phyloP scores from a whole-genome alignment of 2,888 invertebrate species.

The Mycalesis mineus region DNA sequence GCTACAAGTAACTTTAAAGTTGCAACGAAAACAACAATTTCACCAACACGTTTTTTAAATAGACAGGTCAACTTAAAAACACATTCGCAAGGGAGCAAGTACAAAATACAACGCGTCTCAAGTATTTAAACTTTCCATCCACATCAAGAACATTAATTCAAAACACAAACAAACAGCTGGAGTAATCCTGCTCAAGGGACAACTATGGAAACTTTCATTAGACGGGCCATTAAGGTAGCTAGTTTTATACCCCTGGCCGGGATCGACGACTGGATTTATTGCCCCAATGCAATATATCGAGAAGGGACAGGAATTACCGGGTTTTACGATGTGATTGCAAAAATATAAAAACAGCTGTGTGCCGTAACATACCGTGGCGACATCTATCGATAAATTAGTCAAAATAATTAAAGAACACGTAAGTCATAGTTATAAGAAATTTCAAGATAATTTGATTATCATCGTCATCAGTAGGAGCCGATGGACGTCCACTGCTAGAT shows the following conservation, averaged over 20 bases:
- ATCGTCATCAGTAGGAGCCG: too few species aligned
- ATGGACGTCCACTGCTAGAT: too few species aligned
- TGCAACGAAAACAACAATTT: too few species aligned
- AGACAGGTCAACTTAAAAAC: too few species aligned
- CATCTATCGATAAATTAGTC: background rate
- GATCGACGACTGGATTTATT: conserved; percentile 54
- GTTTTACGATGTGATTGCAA: conserved; percentile 43
- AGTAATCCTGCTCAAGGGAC: conserved; percentile 23
- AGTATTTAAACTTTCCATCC: conserved; percentile 22
- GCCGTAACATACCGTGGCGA: background rate
- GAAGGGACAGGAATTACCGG: conserved; percentile 36
- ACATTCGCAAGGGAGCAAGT: conserved; percentile 8
- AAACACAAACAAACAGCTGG: conserved; percentile 20
- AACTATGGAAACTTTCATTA: conserved; percentile 42
- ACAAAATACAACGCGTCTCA: conserved; percentile 14
- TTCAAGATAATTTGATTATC: too few species aligned
- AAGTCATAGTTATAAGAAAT: too few species aligned
- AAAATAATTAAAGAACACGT: too few species aligned
- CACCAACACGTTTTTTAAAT: too few species aligned
- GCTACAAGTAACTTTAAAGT: too few species aligned
- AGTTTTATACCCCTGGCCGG: conserved; percentile 36
- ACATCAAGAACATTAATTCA: conserved; percentile 25
- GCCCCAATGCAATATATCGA: conserved; percentile 50
- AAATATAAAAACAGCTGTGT: conserved; percentile 16
- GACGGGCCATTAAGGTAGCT: conserved; percentile 41